Percentiles rank a stretch among this genome's conserved stretches.
These are phyloP conservation scores for Narcine bancroftii DNA, from an alignment of 2,113 vertebrate genomes.

Conservation along the genomic window DNA sequence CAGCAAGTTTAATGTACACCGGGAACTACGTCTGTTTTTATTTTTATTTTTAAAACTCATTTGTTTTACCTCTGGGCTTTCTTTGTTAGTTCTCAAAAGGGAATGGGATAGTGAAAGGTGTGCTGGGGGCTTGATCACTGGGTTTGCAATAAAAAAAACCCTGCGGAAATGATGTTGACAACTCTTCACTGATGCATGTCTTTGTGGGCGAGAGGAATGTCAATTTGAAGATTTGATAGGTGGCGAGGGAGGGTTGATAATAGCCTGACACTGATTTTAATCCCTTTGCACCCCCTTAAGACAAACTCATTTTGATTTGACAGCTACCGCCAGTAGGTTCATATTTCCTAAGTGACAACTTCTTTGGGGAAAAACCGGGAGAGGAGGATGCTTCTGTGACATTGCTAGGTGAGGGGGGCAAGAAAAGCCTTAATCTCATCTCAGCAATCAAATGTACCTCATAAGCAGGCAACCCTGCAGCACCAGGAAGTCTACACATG, in stretches of 20 bases:
- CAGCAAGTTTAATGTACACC: neutral
- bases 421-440: conserved; percentile 7
- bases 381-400: conserved; percentile 27
- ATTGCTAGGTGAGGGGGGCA: conserved; percentile 21
- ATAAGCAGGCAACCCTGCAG: neutral
- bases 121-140: neutral
- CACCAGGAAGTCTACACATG: too few species aligned
- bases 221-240: conserved; percentile 20
- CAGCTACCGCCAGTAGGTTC: conserved; percentile 1
- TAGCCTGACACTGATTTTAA: conserved; percentile 1
- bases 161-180: conserved; percentile 23
- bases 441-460: conserved; percentile 20
- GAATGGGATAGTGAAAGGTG: neutral
- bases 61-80: neutral
- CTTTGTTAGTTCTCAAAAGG: neutral
- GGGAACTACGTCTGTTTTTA: neutral
- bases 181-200: neutral
- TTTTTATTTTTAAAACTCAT: neutral
- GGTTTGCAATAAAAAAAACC: neutral
- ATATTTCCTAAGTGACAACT: conserved; percentile 28
- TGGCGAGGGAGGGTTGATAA: neutral
- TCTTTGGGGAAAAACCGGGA: neutral
- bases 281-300: conserved; percentile 29
- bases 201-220: neutral
- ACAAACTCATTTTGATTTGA: conserved; percentile 26